Evolutionary conservation across 2,888 invertebrate genomes (phyloP).

Genomic region (Timema podura): DNA sequence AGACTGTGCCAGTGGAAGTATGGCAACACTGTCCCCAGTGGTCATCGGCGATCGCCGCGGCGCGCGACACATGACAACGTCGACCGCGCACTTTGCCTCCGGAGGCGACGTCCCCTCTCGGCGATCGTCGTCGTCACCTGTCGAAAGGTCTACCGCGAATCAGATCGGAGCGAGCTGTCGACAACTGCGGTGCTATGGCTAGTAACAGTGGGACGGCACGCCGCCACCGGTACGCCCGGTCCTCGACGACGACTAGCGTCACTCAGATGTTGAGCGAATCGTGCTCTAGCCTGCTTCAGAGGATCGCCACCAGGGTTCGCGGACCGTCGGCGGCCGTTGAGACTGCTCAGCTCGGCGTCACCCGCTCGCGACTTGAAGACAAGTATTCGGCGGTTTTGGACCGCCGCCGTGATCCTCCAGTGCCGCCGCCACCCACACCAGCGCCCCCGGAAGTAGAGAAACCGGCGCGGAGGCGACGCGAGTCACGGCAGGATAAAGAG

Average conservation of each 20-base stretch:
- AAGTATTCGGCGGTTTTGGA: conserved; percentile 75
- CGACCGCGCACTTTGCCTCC: conserved; percentile 19
- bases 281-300: conserved; percentile 78
- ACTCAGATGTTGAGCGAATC: conserved; percentile 83
- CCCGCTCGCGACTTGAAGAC: conserved; percentile 69
- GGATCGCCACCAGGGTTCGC: conserved; percentile 67
- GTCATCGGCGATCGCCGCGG: background rate
- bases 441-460: background rate
- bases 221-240: conserved; percentile 44
- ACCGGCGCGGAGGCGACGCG: background rate
- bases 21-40: no score
- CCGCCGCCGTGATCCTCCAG: conserved; percentile 45
- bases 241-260: conserved; percentile 70
- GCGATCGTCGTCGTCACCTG: background rate
- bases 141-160: background rate
- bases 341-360: conserved; percentile 47
- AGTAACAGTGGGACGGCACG: conserved; percentile 33
- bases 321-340: conserved; percentile 54
- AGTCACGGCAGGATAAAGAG: background rate
- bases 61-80: conserved; percentile 25
- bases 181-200: conserved; percentile 32
- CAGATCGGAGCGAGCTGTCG: conserved; percentile 30
- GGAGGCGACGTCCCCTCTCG: background rate
- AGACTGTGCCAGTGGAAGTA: no score
- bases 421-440: background rate